Conservation (phyloP, 1,140 invertebrate genomes). For the Caenorhabditis inopinata region DNA sequence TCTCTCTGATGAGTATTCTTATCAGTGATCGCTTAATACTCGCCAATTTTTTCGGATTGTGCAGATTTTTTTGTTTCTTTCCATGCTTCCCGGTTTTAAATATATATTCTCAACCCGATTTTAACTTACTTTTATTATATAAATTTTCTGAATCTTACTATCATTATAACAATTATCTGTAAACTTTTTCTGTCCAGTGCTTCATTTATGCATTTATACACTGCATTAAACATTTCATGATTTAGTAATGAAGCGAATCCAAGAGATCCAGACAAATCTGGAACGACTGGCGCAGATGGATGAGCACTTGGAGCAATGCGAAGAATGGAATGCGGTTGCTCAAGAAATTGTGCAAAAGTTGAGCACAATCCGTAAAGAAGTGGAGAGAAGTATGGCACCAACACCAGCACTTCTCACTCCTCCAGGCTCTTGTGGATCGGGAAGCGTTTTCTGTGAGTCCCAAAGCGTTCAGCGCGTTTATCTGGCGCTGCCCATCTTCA, state of each 20-base stretch:
- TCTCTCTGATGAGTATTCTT: neutral
- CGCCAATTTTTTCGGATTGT: neutral
- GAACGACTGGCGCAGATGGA: neutral
- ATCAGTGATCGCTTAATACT: neutral
- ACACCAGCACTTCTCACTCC: neutral
- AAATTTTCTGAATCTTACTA: too few relatives aligned
- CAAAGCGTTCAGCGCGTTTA: too few relatives aligned
- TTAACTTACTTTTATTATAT: too few relatives aligned
- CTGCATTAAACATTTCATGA: too few relatives aligned
- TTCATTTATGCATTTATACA: too few relatives aligned
- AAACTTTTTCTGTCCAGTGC: neutral
- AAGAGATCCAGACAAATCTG: slow-evolving; percentile 2
- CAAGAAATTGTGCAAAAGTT: slow-evolving; percentile 5
- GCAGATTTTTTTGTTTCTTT: neutral
- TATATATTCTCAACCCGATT: too few relatives aligned
- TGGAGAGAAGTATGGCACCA: neutral
- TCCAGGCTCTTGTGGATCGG: neutral
- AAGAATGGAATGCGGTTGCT: slow-evolving; percentile 3
- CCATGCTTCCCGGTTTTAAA: too few relatives aligned
- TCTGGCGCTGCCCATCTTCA: too few relatives aligned
- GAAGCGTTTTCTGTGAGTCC: slow-evolving; percentile 2
- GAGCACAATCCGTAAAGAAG: slow-evolving; percentile 13
- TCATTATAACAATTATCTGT: too few relatives aligned
- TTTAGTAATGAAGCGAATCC: slow-evolving; percentile 17
- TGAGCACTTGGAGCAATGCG: slow-evolving; percentile 5